Conservation (phyloP, 92 coral and sea anemone species). For the Desmophyllum pertusum region DNA sequence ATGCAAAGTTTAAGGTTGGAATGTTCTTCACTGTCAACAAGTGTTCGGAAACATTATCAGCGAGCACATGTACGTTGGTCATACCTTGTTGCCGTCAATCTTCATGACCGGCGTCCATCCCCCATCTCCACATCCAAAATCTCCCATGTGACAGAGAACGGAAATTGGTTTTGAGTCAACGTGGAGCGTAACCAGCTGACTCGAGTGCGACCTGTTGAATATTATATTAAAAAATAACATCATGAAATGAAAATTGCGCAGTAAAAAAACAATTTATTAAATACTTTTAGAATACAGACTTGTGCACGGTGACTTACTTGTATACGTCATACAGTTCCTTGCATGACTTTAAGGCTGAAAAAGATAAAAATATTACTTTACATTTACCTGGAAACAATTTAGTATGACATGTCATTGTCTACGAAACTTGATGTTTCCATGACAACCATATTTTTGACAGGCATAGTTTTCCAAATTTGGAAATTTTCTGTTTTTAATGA, state of each 20-base stretch:
- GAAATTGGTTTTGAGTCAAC: not conserved
- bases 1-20: too few species aligned
- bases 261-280: too few species aligned
- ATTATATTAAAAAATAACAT: too few species aligned
- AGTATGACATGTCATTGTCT: too few species aligned
- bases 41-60: not conserved
- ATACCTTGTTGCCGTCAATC: not conserved
- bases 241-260: not conserved
- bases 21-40: not conserved
- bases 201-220: not conserved
- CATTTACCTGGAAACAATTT: too few species aligned
- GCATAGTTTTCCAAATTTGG: too few species aligned
- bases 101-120: not conserved
- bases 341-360: not conserved
- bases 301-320: not conserved
- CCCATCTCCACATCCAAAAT: slow-evolving; percentile 3
- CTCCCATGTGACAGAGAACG: not conserved
- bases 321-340: not conserved
- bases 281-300: not conserved
- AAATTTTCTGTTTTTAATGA: too few species aligned
- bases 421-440: too few species aligned
- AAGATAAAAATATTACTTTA: not conserved
- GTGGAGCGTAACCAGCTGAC: not conserved
- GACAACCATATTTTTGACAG: too few species aligned
- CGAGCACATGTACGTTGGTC: too few species aligned